Base-by-base conservation (phyloP, 2,797 vertebrate genomes). In the Macroramphosus scolopax region DNA sequence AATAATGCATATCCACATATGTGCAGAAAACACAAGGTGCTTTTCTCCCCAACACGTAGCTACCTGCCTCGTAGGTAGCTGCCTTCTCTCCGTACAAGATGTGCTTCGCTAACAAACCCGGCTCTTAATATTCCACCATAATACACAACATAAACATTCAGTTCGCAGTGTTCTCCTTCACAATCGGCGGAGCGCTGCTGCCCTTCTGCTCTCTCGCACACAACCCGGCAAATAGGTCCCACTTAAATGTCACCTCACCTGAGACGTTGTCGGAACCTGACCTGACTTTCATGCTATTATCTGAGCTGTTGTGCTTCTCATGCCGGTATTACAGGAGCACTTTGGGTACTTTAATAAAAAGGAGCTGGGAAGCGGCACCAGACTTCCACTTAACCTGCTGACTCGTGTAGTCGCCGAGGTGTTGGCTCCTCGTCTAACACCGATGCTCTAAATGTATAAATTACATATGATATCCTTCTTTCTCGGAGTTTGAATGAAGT, bases 51-150 rank as follows among this genome's bases (percentile, higher is more conserved):
- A n/a, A n/a, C n/a, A n/a, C n/a, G n/a, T n/a, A n/a, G n/a, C n/a
- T n/a, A n/a, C n/a, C n/a, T n/a, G n/a, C n/a, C n/a, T n/a, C n/a
- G n/a, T n/a, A n/a, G n/a, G n/a, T n/a, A n/a, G n/a, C n/a, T n/a
- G n/a, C n/a, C n/a, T 8, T 20, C 36, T 40, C 35, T 60, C n/a
- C n/a, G 56, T n/a, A 37, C n/a, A 18, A 22, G 34, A 34, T 32
- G 55, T 45, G 39, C 25, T 61, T 24, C 22, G n/a, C n/a, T n/a
- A n/a, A 13, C 6, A 24, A 37, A 17, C 22, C 26, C 18, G 20
- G 25, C 6, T 37, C 17, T 36, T 8, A 33, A 35, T 31, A 6
- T 8, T 5, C 28, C 13, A 5, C n/a, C n/a, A n/a, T n/a, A n/a
- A n/a, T n/a, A n/a, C n/a, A n/a, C n/a, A n/a, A n/a, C n/a, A n/a